Conservation (phyloP, 37 sponge, comb jelly and placozoan species). For the Cliona cf. orientalis region DNA sequence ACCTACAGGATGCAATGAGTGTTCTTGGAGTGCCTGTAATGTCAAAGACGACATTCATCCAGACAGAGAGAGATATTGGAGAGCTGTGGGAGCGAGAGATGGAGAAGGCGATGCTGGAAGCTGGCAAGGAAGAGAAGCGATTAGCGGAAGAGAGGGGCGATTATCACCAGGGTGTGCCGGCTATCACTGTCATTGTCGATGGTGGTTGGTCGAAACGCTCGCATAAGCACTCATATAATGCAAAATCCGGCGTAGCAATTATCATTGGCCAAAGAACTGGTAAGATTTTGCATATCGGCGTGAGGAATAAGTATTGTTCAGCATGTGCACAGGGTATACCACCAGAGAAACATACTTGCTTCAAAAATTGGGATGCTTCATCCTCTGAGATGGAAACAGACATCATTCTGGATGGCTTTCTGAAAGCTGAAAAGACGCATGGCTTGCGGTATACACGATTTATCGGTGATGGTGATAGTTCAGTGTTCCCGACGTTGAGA, state of each 20-base stretch:
- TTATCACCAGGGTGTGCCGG: conserved; percentile 23
- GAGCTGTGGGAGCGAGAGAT: conserved; percentile 14
- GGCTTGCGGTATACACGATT: conserved; percentile 40
- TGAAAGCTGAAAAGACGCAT: conserved; percentile 37
- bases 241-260: conserved; percentile 48
- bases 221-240: conserved; percentile 59
- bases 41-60: conserved; percentile 30
- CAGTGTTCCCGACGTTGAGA: conserved; percentile 30
- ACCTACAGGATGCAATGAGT: conserved; percentile 20
- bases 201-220: conserved; percentile 38
- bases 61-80: conserved; percentile 38
- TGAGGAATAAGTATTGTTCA: conserved; percentile 45
- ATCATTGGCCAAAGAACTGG: conserved; percentile 47
- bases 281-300: conserved; percentile 44
- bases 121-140: conserved; percentile 19
- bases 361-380: conserved; percentile 33
- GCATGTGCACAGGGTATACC: conserved; percentile 24
- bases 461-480: conserved; percentile 48
- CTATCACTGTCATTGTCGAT: conserved; percentile 36
- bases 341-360: conserved; percentile 22
- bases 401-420: conserved; percentile 61
- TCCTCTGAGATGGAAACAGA: conserved; percentile 55
- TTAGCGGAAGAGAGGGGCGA: conserved; percentile 20
- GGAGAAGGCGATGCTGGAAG: conserved; percentile 11
- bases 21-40: conserved; percentile 44